These are phyloP conservation scores for Acronicta alni DNA, from an alignment of 2,888 invertebrate genomes.

Conservation along the genomic window DNA sequence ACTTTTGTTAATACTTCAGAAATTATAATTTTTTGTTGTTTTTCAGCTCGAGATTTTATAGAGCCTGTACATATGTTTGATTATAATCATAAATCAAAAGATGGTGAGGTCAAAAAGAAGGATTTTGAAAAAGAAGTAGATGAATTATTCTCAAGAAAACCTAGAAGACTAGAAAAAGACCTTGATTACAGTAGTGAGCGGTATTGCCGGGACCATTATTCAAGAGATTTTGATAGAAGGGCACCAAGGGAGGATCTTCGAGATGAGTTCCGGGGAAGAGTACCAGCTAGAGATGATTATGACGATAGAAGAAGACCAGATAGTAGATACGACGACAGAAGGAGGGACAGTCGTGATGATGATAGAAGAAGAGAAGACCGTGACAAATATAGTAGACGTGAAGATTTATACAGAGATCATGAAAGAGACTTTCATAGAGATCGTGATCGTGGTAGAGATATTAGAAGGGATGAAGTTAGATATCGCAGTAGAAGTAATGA, in stretches of 20 bases:
- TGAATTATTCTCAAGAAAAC: constrained; percentile 73
- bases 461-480: constrained; percentile 48
- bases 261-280: constrained; percentile 48
- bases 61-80: constrained; percentile 92
- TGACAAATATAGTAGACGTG: constrained; percentile 59
- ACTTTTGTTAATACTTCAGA: not conserved
- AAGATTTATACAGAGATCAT: constrained; percentile 57
- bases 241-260: constrained; percentile 61
- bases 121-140: constrained; percentile 81
- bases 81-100: constrained; percentile 91
- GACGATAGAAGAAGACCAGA: constrained; percentile 50
- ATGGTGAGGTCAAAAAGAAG: constrained; percentile 72
- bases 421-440: constrained; percentile 60
- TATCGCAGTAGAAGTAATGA: constrained; percentile 75
- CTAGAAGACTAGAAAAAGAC: constrained; percentile 66
- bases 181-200: constrained; percentile 62
- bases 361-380: constrained; percentile 63
- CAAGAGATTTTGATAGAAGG: constrained; percentile 66
- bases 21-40: constrained; percentile 11
- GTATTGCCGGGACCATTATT: constrained; percentile 63
- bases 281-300: constrained; percentile 56
- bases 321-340: constrained; percentile 53
- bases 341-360: constrained; percentile 54
- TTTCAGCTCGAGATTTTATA: constrained; percentile 88
- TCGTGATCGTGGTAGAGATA: constrained; percentile 60